Base-by-base conservation (phyloP, 1,140 invertebrate genomes). In the Heliconius melpomene region DNA sequence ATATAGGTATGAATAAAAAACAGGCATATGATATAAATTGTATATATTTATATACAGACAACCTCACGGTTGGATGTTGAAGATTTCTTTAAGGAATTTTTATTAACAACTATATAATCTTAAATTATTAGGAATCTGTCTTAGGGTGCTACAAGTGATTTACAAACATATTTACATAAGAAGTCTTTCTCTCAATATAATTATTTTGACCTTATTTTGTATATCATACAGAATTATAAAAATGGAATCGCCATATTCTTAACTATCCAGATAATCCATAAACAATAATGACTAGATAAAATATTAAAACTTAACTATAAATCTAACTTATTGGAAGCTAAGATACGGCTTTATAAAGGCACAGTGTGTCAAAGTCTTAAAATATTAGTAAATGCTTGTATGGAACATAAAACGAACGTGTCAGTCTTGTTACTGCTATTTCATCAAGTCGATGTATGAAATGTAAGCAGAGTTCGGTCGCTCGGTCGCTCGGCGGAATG, bases 121-220 rank as follows among this genome's bases (percentile, higher is more conserved):
- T 92, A 93, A 85, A 89, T 85, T 93, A 93, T 92, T 94, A 94
- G 92, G 92, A 94, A 94, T 93, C 88, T 91, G 66, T 89, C 89
- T 92, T 94, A 93, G 75, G 90, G 90, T 93, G 79, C 92, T 91
- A 93, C 70, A 70, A 78, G 78, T 78, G 90, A 87, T 85, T 60
- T 90, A 89, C 90, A 54, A 89, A 92, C 87, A 90, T 74, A 89
- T 91, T 50, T 91, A 92, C 88, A 91, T 74, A 84, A 89, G 40
- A 77, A 93, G 91, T 92, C 92, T 93, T 93, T 92, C 90, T 91
- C 89, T 92, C 89, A 89, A 88, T 78, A 86, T 87, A 79, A 60
- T 75, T 46, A 72, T 73, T 66, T 75, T 40, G 20, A 75, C 3
- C 6, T 66, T 46, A 75, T 1, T 5, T 40, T 60, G 2, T 40